Percentiles rank a stretch among this genome's conserved stretches.
Conservation (phyloP, 2,888 invertebrate genomes). For the Sminthurides aquaticus region DNA sequence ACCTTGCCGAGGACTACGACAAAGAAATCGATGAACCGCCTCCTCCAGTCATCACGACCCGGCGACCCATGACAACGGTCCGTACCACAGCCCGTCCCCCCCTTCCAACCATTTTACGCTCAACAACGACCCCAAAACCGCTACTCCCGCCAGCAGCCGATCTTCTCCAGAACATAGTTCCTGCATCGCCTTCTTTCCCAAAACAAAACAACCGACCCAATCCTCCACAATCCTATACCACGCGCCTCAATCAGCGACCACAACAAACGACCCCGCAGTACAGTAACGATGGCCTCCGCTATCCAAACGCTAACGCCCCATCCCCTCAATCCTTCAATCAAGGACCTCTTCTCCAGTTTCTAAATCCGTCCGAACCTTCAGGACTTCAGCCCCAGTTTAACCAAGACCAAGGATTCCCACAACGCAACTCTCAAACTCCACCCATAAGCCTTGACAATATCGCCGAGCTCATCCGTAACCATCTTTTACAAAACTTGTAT, state of each 20-base stretch:
- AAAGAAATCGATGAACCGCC: neutral
- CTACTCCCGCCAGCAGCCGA: too few species aligned
- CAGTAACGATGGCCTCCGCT: neutral
- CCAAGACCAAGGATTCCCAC: neutral
- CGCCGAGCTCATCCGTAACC: neutral
- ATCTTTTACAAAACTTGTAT: neutral
- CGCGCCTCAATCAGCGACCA: neutral
- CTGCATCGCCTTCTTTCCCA: too few species aligned
- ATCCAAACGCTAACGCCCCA: neutral
- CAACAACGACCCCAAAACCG: neutral
- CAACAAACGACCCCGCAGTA: neutral
- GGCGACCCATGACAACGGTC: neutral
- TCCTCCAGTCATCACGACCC: neutral
- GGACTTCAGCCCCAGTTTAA: neutral
- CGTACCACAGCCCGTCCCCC: neutral
- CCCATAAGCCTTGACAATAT: neutral
- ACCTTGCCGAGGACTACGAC: neutral
- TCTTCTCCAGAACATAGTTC: neutral
- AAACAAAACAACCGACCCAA: neutral
- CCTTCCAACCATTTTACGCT: too few species aligned
- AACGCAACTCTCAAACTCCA: neutral
- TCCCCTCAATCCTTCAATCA: neutral
- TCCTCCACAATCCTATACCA: too few species aligned
- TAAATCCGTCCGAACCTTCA: neutral
- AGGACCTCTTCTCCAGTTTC: neutral